Base-by-base conservation (phyloP, 2,113 vertebrate species). In the Progne subis region DNA sequence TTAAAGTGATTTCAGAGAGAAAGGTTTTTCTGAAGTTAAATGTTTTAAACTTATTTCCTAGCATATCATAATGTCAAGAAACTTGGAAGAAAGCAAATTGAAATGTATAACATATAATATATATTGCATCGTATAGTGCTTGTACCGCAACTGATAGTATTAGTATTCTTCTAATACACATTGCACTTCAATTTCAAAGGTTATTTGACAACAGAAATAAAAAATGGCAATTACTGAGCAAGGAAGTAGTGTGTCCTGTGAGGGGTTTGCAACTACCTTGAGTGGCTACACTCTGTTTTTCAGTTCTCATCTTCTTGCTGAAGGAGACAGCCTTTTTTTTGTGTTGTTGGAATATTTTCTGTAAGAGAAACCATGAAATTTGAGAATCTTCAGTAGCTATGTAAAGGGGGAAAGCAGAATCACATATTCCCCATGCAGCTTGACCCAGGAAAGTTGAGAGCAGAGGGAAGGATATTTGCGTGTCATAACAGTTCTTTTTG, bases 1-100 rank as follows among this genome's bases (percentile, higher is more conserved):
- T 93, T 70, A 91, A 96, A 64, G 50, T 96, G 52, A 94, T 88
- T 95, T 96, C 37, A 39, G 75, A 94, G 25, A 55, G 11, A 16
- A 82, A 75, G 77, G 63, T 49, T 94, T 95, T 86, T 93, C 95
- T 67, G 77, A 69, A 96, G 53, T 87, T 93, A 93, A 97, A 93
- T 20, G 47, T 83, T 96, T 94, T 72, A 90, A 92, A 92, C 8
- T 14, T 90, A 75, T 93, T 96, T 96, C 55, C 56, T 83, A 68
- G 41, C 29, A 70, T 83, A 86, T 91, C 29, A 29, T 55, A 29
- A 47, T 96, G 83, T 61, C 86, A 88, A 95, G 64, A 78, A 77
- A 90, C 31, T 76, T 31, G 32, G 28, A 52, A 31, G 56, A 90
- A 69, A 94, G 95, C 46, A 92, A 95, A 94, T 31, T 68, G 69